Percentiles rank a stretch among this genome's conserved stretches.
Evolutionary conservation across 2,888 invertebrate genomes (phyloP).

Genomic region (Metacarcinus magister): DNA sequence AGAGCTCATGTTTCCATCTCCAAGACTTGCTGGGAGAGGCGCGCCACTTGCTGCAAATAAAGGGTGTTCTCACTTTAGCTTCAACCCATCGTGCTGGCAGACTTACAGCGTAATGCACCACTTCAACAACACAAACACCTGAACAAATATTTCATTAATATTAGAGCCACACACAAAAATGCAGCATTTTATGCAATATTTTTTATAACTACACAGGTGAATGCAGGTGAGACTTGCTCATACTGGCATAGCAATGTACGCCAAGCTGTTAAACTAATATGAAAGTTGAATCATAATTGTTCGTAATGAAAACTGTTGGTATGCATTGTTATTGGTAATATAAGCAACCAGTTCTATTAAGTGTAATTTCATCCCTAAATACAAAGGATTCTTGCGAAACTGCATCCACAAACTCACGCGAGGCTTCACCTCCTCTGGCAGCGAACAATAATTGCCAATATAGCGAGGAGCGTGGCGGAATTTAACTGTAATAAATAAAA

Average conservation of each 20-base stretch:
- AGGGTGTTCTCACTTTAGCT: background rate
- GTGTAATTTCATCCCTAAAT: background rate
- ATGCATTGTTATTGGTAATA: background rate
- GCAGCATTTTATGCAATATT: background rate
- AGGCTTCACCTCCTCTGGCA: background rate
- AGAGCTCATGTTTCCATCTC: background rate
- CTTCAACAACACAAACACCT: background rate
- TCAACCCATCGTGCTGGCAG: background rate
- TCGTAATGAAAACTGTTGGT: background rate
- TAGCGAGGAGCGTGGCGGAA: background rate
- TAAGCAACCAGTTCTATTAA: background rate
- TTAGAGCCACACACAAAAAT: background rate
- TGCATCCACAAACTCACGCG: background rate
- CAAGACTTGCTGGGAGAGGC: background rate
- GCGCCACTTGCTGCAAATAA: background rate
- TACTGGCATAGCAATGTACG: background rate
- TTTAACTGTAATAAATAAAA: background rate
- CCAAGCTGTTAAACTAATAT: background rate
- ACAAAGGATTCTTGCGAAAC: slow-evolving; percentile 2
- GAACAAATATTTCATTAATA: background rate
- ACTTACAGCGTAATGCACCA: background rate
- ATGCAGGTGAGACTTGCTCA: background rate
- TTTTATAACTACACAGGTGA: too few species aligned
- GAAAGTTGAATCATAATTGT: background rate
- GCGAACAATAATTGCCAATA: slow-evolving; percentile 2